Evolutionary conservation across 2,113 vertebrate genomes (phyloP).

Genomic region (Plecotus auritus): DNA sequence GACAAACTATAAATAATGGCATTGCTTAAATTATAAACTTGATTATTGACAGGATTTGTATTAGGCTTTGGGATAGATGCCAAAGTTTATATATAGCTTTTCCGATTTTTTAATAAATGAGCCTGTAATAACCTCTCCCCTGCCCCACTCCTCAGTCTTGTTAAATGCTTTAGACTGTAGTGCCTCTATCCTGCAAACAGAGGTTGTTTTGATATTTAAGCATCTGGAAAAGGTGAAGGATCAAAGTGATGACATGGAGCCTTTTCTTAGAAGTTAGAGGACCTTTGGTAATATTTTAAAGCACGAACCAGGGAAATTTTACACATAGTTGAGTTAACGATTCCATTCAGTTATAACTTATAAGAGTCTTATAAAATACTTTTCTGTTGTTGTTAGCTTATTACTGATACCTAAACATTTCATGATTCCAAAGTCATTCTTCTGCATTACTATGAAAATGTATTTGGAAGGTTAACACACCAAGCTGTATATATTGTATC

Average conservation of each 20-base stretch:
- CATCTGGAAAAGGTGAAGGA: background rate
- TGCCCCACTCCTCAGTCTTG: background rate
- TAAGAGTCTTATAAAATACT: background rate
- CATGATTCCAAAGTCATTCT: background rate
- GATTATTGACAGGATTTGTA: background rate
- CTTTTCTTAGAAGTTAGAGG: background rate
- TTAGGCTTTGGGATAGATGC: background rate
- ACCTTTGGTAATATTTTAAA: background rate
- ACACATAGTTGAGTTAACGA: background rate
- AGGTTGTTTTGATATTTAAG: background rate
- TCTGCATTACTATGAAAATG: background rate
- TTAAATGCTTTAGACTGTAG: background rate
- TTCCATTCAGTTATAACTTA: background rate
- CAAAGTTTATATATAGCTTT: background rate
- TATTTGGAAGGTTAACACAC: background rate
- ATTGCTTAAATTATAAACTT: background rate
- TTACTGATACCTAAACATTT: background rate
- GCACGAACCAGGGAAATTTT: background rate
- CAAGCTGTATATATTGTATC: background rate
- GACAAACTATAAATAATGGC: background rate
- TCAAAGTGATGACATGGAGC: background rate
- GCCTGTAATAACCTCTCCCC: background rate
- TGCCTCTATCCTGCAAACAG: background rate
- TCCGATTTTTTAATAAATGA: background rate
- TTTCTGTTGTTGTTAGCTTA: background rate